Percentiles rank a stretch among this genome's conserved stretches.
Conservation (phyloP, 2,888 invertebrate genomes). For the Phortica magna region DNA sequence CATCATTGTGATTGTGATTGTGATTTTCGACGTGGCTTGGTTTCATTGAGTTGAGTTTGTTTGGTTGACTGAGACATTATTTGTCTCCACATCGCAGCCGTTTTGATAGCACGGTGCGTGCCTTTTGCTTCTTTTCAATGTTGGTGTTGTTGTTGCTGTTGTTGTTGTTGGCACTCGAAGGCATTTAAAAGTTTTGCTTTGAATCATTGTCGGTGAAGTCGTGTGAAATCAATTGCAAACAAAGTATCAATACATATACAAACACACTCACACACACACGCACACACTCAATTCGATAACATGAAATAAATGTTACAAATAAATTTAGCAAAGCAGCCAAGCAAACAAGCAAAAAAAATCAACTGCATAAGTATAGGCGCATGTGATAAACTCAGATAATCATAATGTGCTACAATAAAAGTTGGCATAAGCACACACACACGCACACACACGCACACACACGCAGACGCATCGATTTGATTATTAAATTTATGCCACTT, state of each 20-base stretch:
- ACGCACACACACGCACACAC: background rate
- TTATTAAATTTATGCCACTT: slow-evolving; percentile 2
- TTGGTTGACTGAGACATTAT: background rate
- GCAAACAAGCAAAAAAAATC: background rate
- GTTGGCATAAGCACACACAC: background rate
- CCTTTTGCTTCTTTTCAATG: background rate
- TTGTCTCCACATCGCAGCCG: background rate
- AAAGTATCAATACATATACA: slow-evolving; percentile 64
- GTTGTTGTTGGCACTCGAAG: slow-evolving; percentile 58
- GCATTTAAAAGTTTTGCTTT: slow-evolving; percentile 67
- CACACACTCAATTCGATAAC: background rate
- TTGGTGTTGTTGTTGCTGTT: slow-evolving; percentile 33
- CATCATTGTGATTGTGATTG: too few relatives aligned
- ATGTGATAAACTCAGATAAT: slow-evolving; percentile 16
- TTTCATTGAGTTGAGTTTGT: slow-evolving; percentile 8
- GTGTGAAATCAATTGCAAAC: slow-evolving; percentile 71
- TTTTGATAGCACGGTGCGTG: background rate
- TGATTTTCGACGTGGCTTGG: slow-evolving; percentile 15
- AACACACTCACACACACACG: slow-evolving; percentile 31
- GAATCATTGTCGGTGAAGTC: slow-evolving; percentile 66
- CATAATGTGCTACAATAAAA: slow-evolving; percentile 21
- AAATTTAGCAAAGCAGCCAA: background rate
- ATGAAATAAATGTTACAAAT: slow-evolving; percentile 23
- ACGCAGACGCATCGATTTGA: background rate
- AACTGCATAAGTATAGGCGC: background rate